Evolutionary conservation across 2,888 invertebrate species (phyloP).

Genomic region (Timema cristinae): DNA sequence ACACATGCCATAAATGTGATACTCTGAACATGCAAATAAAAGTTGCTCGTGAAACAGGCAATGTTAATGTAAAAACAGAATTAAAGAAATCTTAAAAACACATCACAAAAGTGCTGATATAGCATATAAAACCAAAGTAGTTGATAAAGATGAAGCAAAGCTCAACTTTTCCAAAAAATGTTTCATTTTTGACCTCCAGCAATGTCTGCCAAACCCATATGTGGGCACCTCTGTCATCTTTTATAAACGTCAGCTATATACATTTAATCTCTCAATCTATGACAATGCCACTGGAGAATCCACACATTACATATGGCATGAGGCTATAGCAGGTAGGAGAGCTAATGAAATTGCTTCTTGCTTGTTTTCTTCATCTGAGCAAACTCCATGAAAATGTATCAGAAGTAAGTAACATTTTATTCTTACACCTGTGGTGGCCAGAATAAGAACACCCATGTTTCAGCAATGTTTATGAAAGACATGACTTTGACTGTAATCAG

Average conservation of each 20-base stretch:
- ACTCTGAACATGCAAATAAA: background rate
- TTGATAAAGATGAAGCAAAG: slow-evolving; percentile 5
- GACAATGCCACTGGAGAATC: slow-evolving; percentile 30
- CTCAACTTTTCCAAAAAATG: background rate
- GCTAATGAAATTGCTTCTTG: slow-evolving; percentile 37
- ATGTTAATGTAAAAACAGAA: background rate
- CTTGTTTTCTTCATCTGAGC: too few species aligned
- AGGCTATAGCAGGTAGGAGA: slow-evolving; percentile 34
- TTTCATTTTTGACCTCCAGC: slow-evolving; percentile 32
- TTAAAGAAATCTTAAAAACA: background rate
- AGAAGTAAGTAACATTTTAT: too few species aligned
- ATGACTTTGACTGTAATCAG: too few species aligned
- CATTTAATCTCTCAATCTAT: slow-evolving; percentile 37
- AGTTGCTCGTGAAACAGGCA: background rate
- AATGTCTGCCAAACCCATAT: slow-evolving; percentile 36
- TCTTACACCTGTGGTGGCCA: too few species aligned
- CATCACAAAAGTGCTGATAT: background rate
- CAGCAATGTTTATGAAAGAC: too few species aligned
- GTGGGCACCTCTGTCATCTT: slow-evolving; percentile 36
- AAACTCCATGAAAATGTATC: too few species aligned
- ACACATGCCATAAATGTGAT: background rate
- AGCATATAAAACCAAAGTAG: background rate
- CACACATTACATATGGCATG: slow-evolving; percentile 38
- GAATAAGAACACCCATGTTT: too few species aligned
- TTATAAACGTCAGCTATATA: slow-evolving; percentile 39